phyloP scores from a whole-genome alignment of 2,113 vertebrate genomes.

The Cisticola juncidis region DNA sequence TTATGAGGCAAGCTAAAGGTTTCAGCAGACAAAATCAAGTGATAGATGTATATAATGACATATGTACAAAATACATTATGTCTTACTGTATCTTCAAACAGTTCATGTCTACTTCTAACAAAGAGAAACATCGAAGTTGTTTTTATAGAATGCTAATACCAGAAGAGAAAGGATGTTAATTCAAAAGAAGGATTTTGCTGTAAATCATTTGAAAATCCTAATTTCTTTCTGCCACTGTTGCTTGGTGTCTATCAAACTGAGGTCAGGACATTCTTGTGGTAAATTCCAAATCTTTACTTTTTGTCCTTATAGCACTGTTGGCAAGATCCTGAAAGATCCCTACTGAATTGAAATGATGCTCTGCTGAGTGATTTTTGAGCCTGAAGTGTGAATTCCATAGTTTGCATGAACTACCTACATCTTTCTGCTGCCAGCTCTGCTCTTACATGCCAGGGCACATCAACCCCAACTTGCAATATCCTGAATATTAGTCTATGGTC shows the following conservation, averaged over 20 bases:
- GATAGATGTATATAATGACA: not conserved
- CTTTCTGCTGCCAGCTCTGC: not conserved
- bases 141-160: not conserved
- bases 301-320: not conserved
- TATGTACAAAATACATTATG: not conserved
- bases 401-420: not conserved
- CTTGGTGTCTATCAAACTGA: not conserved
- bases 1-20: not conserved
- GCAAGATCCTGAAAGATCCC: not conserved
- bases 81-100: not conserved
- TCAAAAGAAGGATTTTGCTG: not conserved
- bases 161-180: not conserved
- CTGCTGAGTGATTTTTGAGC: not conserved
- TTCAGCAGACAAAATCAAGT: not conserved
- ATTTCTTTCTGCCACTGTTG: not conserved
- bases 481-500: not conserved
- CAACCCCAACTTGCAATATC: not conserved
- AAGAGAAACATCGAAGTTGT: not conserved
- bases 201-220: not conserved
- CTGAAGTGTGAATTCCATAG: not conserved
- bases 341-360: not conserved
- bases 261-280: not conserved
- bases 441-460: not conserved
- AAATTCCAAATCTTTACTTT: slow-evolving; percentile 22
- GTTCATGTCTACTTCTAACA: not conserved